Percentiles rank a stretch among this genome's conserved stretches.
Evolutionary conservation across 2,113 vertebrate genomes (phyloP).

Genomic region (Nerophis ophidion): DNA sequence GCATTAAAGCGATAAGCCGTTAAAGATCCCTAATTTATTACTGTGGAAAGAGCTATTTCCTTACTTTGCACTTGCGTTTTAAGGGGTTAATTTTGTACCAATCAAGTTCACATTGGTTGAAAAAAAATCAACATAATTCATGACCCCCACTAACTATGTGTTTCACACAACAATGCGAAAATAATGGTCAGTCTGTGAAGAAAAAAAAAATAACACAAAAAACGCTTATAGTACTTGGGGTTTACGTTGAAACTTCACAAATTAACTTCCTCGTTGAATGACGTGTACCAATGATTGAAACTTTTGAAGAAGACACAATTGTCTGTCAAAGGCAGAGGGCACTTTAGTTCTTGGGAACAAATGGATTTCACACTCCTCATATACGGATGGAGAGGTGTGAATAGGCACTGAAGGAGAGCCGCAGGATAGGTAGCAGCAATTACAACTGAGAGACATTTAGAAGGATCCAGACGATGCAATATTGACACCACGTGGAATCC

Average conservation of each 20-base stretch:
- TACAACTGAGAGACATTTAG: constrained; percentile 53
- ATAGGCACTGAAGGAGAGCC: constrained; percentile 49
- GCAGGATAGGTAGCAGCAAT: constrained; percentile 43
- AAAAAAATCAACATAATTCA: constrained; percentile 59
- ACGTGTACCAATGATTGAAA: constrained; percentile 52
- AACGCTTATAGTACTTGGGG: constrained; percentile 14
- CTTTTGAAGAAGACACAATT: constrained; percentile 45
- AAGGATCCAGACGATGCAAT: constrained; percentile 34
- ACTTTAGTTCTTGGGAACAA: constrained; percentile 59
- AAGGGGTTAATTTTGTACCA: constrained; percentile 51
- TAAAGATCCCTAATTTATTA: constrained; percentile 42
- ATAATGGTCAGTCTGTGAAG: constrained; percentile 53
- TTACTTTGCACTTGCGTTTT: constrained; percentile 4
- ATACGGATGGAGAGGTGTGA: constrained; percentile 60
- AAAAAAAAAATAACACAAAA: constrained; percentile 15
- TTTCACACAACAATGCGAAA: constrained; percentile 59
- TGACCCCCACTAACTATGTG: constrained; percentile 63
- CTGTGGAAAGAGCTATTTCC: constrained; percentile 46
- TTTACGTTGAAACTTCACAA: constrained; percentile 41
- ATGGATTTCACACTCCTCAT: constrained; percentile 64
- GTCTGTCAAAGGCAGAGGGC: constrained; percentile 45
- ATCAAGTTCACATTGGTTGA: constrained; percentile 36
- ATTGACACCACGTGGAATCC: constrained; percentile 35
- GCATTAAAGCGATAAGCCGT: constrained; percentile 40
- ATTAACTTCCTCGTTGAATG: constrained; percentile 51